Evolutionary conservation across 2,113 vertebrate species (phyloP), one percentile per base, ranked within the genome.

Genomic region (Nannobrachium achirus): DNA sequence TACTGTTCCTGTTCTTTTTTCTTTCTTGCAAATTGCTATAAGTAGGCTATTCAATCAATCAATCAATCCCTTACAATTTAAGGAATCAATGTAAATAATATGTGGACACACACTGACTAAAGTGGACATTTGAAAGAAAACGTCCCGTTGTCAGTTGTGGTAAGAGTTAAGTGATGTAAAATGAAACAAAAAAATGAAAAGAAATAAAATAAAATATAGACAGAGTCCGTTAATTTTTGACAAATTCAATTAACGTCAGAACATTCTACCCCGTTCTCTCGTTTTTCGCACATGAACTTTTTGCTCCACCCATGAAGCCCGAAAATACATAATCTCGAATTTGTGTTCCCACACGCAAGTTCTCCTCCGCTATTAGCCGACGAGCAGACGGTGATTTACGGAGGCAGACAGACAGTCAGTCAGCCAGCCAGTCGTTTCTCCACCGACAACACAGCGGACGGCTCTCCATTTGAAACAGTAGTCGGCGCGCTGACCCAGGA

Each of bases 241-340:
- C 20, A 56, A 48, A 14, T 48, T 48, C 11, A 13, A 11, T 11
- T 14, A 48, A 48, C 14, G 13, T 48, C 45, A 13, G n/a, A n/a
- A 9, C 10, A 11, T 13, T 13, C 45, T 3, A 48, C 45, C 57
- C 25, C 53, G 25, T 63, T 59, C 51, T 56, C 51, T 56, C 8
- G 39, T 66, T 66, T 66, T 57, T n/a, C 8, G 18, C 16, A 8
- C 14, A 68, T 62, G 44, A 69, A 81, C 65, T 81, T 78, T 71
- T 65, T 8, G 84, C 88, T 87, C 86, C 88, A 79, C 88, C 88
- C 84, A 66, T 68, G 4, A 59, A 46, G 56, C 65, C n/a, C 56
- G 64, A 58, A 33, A 63, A 57, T 68, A 66, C 52, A 75, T 82
- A 77, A 33, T 81, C 72, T 74, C 5, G n/a, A 45, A 58, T 61